Base-by-base conservation (phyloP, 2,888 invertebrate genomes). In the Xanthorhoe spadicearia region DNA sequence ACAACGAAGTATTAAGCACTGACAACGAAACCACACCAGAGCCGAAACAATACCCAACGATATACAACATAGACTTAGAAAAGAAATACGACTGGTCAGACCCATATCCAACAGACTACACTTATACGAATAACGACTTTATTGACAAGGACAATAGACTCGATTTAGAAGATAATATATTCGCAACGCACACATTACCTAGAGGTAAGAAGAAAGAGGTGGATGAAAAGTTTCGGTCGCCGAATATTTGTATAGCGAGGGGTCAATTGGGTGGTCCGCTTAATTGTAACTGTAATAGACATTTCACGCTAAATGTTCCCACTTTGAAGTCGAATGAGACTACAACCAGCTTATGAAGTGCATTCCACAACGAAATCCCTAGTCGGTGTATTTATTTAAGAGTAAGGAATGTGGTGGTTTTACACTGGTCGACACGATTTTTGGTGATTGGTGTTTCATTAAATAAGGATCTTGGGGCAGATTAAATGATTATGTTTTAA, bases 231-330 rank as follows among this genome's bases (percentile, higher is more conserved):
- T 91, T 89, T 61, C 78, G 90, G 38, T 90, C 92, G 23, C 92
- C 92, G 15, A 92, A 92, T 73, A 83, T 92, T 72, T 92, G 92
- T 77, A 84, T 92, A 70, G 90, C 90, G 19, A 88, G 85, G 76
- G 82, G 82, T 53, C 83, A 87, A 73, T 73, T 92, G 76, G 90
- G 91, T 35, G 89, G 90, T 57, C 82, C 85, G n/a, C 61, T 83
- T 60, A 83, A 84, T 70, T 92, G 92, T 76, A 88, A 84, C 73
- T 92, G 92, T 75, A 91, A 92, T 75, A 89, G 92, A 72, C 92
- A 92, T 83, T 92, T 92, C 71, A 89, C 87, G 60, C 77, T 92
- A 38, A 88, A 91, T 69, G 91, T 90, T 61, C 91, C 92, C 59
- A 85, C 88, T 79, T 83, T 90, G 61, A 87, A 82, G 67, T 86